Evolutionary conservation across 2,113 vertebrate species (phyloP), one percentile per base, ranked within the genome.

Genomic region (Zingel zingel): DNA sequence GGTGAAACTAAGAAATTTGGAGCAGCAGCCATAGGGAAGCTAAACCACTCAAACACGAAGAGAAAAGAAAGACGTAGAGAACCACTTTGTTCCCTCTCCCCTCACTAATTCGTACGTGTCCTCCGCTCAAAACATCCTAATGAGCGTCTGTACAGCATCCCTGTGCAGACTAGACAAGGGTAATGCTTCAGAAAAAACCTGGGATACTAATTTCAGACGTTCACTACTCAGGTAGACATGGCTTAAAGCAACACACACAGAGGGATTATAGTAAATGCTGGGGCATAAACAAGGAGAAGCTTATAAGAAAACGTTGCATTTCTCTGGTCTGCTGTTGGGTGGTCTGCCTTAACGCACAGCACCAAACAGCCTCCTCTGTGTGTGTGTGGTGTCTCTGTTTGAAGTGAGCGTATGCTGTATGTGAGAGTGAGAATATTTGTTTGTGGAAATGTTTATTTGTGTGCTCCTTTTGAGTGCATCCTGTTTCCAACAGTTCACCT

Each of bases 301-400:
- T 89, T 56, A 79, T 45, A 36, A 79, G 65, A 89, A 70, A 86
- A 72, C 27, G 23, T 50, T 68, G 66, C n/a, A 36, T 77, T 75
- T 74, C 73, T 84, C 79, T 77, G 88, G 70, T 76, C 16, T 85
- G 82, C 71, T 79, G 90, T 75, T 85, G 92, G 93, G 92, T 94
- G 92, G 94, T 93, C 92, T 76, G 72, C 50, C 62, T 81, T 65
- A 79, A 89, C 23, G 39, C 67, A 62, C 83, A 74, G 39, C 63
- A 57, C 74, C 68, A 72, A 80, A 84, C 77, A 80, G 79, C 74
- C 77, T 74, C 64, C 50, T 63, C 45, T 84, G 43, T 63, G 45
- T 51, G 45, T 62, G 73, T 73, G 48, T 53, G n/a, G 59, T 12
- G 16, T 15, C 47, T 58, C 43, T 86, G 79, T 89, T 87, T 89